Base-by-base conservation (phyloP, 2,888 invertebrate species). In the Lithophane semibrunnea region DNA sequence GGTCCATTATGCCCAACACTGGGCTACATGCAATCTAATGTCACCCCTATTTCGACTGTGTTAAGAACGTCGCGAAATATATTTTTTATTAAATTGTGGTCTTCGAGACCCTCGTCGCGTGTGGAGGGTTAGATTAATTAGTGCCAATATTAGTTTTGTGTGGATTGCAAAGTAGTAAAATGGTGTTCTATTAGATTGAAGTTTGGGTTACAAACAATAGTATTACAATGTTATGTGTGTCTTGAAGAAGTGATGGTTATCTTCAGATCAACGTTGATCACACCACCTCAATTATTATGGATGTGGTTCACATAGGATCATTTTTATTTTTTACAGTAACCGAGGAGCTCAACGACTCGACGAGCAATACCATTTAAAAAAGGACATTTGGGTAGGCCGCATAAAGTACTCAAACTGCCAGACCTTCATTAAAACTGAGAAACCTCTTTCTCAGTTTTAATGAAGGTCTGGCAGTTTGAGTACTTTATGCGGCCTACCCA, bases 91-190 rank as follows among this genome's bases (percentile, higher is more conserved):
- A 54, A 79, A 70, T 61, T 21, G 44, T 77, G 73, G 83, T 86
- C 76, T 84, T n/a, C 74, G 71, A 82, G 78, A 83, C 88, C 88
- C 86, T 87, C 77, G 71, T 75, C 65, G 70, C 83, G 73, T 88
- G 88, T 81, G 71, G 86, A 88, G 91, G 91, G 92, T 92, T 90
- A 86, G 80, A 90, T 90, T 94, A 94, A 95, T 95, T 93, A 92
- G 89, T 90, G 82, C 88, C 84, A 93, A 93, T 94, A 93, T 93
- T 94, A 89, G 90, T 89, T 85, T 87, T 90, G 88, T 89, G 78
- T 85, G 85, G 76, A 90, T 90, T 90, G 87, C 89, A 89, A 90
- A 88, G 85, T 90, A 88, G 84, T 91, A 85, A 90, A 90, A 67
- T 77, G 56, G 68, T 85, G 67, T 83, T 68, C 21, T 75, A 42